phyloP scores from a whole-genome alignment of 2,113 vertebrate genomes.

The Hemiprocne comata region DNA sequence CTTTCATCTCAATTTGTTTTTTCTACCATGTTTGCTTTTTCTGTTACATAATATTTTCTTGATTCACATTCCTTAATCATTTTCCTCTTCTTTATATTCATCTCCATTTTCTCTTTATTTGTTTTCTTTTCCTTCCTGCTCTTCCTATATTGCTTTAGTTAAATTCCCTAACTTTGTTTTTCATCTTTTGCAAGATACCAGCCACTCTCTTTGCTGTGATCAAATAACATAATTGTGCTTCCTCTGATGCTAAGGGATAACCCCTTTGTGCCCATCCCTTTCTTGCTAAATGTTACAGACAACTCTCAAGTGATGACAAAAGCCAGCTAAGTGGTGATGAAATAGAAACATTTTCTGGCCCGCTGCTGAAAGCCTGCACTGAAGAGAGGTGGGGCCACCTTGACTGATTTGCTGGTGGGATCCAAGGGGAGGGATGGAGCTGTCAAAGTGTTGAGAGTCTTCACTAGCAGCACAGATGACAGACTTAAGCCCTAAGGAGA shows the following conservation, averaged over 20 bases:
- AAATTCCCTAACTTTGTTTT: background rate
- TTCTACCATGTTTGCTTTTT: background rate
- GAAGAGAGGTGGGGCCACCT: background rate
- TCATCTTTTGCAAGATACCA: background rate
- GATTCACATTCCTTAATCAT: background rate
- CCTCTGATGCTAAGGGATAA: background rate
- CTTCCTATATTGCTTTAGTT: background rate
- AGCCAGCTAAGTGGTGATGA: background rate
- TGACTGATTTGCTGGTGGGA: constrained; percentile 52
- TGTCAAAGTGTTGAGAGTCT: constrained; percentile 41
- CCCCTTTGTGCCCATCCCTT: background rate
- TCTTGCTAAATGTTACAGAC: constrained; percentile 10
- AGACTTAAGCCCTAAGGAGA: constrained; percentile 55
- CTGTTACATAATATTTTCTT: background rate
- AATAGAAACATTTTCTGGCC: background rate
- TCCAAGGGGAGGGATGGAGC: constrained; percentile 24
- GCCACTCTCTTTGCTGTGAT: background rate
- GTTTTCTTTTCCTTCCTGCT: background rate
- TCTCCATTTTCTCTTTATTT: background rate
- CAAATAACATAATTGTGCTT: background rate
- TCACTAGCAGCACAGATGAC: constrained; percentile 20
- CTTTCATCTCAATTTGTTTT: background rate
- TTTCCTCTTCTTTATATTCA: background rate
- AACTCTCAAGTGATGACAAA: constrained; percentile 19
- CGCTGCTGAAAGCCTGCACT: background rate